These are phyloP conservation scores for Pammene fasciana DNA, from an alignment of 2,888 invertebrate species.

Conservation along the genomic window DNA sequence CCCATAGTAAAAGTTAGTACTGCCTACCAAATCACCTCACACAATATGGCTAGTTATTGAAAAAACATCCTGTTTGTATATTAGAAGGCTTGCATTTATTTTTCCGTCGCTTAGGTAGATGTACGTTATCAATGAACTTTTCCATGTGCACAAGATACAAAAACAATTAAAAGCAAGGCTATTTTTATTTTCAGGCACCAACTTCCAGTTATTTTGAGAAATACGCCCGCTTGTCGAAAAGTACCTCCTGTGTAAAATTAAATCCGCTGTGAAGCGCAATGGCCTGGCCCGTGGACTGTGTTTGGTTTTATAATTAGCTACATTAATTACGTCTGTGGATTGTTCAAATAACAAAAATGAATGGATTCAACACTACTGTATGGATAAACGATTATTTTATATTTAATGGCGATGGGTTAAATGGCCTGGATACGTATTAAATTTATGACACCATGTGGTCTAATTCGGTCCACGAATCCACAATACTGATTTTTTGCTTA, in stretches of 20 bases:
- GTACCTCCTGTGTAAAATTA: conserved; percentile 5
- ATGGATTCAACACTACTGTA: conserved; percentile 35
- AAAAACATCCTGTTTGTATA: no score
- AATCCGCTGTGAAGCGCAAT: conserved; percentile 17
- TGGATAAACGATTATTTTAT: conserved; percentile 34
- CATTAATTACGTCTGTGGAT: conserved; percentile 32
- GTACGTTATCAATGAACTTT: no score
- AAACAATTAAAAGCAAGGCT: no score
- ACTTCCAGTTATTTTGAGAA: conserved; percentile 2
- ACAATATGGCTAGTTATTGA: no score
- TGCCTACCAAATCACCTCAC: no score
- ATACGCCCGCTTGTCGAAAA: background rate
- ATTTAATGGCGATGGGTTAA: conserved; percentile 22
- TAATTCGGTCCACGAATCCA: no score
- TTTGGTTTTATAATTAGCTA: conserved; percentile 41
- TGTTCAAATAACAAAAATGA: conserved; percentile 32
- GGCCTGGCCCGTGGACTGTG: conserved; percentile 11
- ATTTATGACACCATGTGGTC: no score
- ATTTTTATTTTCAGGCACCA: background rate
- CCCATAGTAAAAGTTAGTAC: no score
- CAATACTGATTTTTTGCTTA: no score
- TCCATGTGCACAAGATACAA: no score
- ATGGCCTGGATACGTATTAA: background rate
- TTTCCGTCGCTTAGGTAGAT: no score
- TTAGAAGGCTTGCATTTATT: no score